A percentile compares a stretch with the other conserved stretches of the same genome.
phyloP scores from a whole-genome alignment of 2,888 invertebrate genomes.

The Trichacis sp. region DNA sequence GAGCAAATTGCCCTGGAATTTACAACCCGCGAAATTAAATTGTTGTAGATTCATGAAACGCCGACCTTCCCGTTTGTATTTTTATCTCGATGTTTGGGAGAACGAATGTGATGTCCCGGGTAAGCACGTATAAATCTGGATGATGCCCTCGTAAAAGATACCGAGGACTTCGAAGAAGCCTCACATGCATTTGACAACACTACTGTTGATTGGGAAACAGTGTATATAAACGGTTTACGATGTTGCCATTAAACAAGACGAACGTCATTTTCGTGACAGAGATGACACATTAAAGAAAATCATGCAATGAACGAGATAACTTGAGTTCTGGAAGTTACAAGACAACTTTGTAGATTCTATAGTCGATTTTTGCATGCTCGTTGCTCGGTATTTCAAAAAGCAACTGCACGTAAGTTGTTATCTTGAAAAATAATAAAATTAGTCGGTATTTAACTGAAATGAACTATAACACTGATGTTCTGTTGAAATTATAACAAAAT shows the following conservation, averaged over 20 bases:
- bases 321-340: no score
- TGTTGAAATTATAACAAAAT: no score
- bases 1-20: constrained; percentile 6
- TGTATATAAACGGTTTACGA: constrained; percentile 17
- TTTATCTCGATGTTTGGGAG: constrained; percentile 21
- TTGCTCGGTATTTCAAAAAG: no score
- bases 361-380: no score
- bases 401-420: no score
- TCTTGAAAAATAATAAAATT: no score
- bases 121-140: constrained; percentile 65
- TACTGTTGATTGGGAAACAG: constrained; percentile 27
- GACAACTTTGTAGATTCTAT: no score
- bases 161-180: constrained; percentile 31
- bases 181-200: constrained; percentile 23
- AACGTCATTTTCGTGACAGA: background rate
- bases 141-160: constrained; percentile 65
- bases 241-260: background rate
- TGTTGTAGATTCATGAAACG: constrained; percentile 9
- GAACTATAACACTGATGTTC: no score
- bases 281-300: background rate
- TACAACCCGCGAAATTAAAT: constrained; percentile 22
- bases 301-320: background rate
- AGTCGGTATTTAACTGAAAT: no score
- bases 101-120: constrained; percentile 58
- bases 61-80: background rate